Base-by-base conservation (phyloP, 1,140 invertebrate genomes). In the Drosophila erecta region DNA sequence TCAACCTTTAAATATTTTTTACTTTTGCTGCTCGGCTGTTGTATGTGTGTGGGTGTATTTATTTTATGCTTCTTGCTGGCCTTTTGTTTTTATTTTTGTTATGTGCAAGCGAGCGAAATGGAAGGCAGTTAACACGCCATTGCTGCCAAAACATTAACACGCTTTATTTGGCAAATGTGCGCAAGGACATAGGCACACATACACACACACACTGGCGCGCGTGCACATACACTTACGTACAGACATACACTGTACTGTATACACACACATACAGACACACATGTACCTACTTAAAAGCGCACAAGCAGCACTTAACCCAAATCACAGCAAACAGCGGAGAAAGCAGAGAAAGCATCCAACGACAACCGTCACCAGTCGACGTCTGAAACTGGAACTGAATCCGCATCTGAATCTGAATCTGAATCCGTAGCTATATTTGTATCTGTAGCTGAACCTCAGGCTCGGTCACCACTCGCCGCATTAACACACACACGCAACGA, bases 281-380 rank as follows among this genome's bases (percentile, higher is more conserved):
- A 57, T 65, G 66, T 61, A 83, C 76, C 84, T 89, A 89, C 84
- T 89, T 89, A 89, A 89, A 84, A 89, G 70, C 79, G 65, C 73
- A 77, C 79, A 84, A 87, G 72, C 84, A 77, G 81, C 84, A 89
- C 84, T 89, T 89, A 87, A 87, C 84, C 84, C 84, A 87, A 87
- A 87, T 89, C 84, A 87, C 67, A 79, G 79, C 56, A 73, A 72
- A 57, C 79, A 73, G 44, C 51, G 54, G 44, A 58, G 66, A 53
- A 50, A 76, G 43, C 71, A 54, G 61, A 81, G 73, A 71, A 55
- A 55, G 62, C 79, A 61, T 70, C 61, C 73, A 76, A 58, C 54
- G 71, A 70, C 56, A 76, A 70, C 53, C 75, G 65, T 76, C 72
- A 83, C 71, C 76, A 79, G 62, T 76, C 62, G 24, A 51, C 30